Percentiles rank a stretch among this genome's conserved stretches.
These are phyloP conservation scores for Parascotia fuliginaria DNA, from an alignment of 2,888 invertebrate genomes.

Conservation along the genomic window DNA sequence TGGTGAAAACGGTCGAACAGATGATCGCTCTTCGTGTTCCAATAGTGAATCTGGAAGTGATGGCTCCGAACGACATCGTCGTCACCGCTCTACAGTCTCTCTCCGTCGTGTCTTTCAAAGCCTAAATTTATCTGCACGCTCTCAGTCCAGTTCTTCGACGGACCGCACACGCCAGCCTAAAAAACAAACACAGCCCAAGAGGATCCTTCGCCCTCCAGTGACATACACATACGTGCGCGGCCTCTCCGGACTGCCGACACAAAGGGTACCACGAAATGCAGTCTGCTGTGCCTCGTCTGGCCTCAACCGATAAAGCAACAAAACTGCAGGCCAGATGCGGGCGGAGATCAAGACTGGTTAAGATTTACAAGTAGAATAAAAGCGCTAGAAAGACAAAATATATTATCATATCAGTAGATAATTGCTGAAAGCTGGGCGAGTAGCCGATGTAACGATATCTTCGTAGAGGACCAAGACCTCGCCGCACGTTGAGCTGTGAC, in stretches of 20 bases:
- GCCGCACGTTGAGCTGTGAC: conserved; percentile 63
- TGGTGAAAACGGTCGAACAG: conserved; percentile 67
- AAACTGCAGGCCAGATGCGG: conserved; percentile 46
- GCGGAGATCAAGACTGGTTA: conserved; percentile 79
- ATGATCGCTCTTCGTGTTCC: conserved; percentile 82
- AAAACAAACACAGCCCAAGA: conserved; percentile 89
- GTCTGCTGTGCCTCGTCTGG: conserved; percentile 68
- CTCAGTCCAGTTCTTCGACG: conserved; percentile 87
- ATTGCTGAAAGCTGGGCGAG: conserved; percentile 55
- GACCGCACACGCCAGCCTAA: conserved; percentile 76
- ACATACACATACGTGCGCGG: conserved; percentile 93
- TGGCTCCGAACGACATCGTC: conserved; percentile 80
- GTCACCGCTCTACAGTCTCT: conserved; percentile 87
- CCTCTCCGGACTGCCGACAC: conserved; percentile 92
- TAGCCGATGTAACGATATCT: conserved; percentile 58
- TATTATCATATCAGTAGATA: conserved; percentile 79
- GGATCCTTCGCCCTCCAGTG: conserved; percentile 91
- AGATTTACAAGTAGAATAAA: conserved; percentile 66
- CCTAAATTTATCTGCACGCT: conserved; percentile 87
- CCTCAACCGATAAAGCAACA: conserved; percentile 69
- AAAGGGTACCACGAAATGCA: conserved; percentile 89
- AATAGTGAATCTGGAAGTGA: conserved; percentile 88
- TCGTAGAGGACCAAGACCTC: conserved; percentile 70
- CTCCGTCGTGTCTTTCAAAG: conserved; percentile 90
- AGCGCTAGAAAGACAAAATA: conserved; percentile 61